These are phyloP conservation scores for Engraulis encrasicolus DNA, from an alignment of 2,113 vertebrate genomes.

Conservation along the genomic window DNA sequence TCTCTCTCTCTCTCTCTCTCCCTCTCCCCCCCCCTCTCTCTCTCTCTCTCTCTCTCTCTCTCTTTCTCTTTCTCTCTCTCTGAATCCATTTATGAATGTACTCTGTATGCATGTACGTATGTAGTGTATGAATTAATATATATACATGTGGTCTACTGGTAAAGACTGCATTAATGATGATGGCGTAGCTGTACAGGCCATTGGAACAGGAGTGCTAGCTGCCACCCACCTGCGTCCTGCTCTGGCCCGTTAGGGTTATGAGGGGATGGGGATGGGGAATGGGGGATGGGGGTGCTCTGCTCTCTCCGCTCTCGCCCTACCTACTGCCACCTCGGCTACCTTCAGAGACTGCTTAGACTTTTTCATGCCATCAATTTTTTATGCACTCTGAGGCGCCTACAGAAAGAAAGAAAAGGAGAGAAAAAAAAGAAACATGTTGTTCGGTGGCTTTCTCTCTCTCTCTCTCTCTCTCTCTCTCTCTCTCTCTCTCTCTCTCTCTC, in stretches of 20 bases:
- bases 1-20: neutral
- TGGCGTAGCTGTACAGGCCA: neutral
- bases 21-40: neutral
- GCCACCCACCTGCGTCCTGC: conserved; percentile 9
- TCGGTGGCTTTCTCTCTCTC: neutral
- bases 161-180: neutral
- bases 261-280: neutral
- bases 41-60: neutral
- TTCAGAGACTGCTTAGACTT: conserved; percentile 34
- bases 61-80: neutral
- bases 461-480: neutral
- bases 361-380: conserved; percentile 46
- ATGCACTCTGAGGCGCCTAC: conserved; percentile 39
- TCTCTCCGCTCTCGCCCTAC: neutral
- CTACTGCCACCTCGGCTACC: conserved; percentile 18
- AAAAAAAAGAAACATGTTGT: conserved; percentile 31
- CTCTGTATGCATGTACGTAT: too few relatives aligned
- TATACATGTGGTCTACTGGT: neutral
- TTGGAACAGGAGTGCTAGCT: neutral
- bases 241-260: neutral
- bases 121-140: too few relatives aligned
- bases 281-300: neutral
- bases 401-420: neutral
- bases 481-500: neutral
- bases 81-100: neutral